Evolutionary conservation across 2,888 invertebrate species (phyloP).

Genomic region (Drosophila algonquin): DNA sequence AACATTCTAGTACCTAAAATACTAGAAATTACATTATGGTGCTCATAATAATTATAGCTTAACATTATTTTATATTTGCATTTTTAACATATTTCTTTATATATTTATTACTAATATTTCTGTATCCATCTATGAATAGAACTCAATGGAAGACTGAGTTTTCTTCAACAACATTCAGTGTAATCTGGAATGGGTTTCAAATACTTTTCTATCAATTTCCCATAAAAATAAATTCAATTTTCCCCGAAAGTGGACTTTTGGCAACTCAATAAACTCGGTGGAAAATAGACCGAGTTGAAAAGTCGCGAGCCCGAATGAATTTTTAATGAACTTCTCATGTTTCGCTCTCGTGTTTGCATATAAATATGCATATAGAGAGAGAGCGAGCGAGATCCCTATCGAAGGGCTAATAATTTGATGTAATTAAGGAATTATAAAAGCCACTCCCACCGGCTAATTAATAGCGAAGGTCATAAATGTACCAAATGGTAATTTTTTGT

Average conservation of each 20-base stretch:
- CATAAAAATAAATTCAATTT: slow-evolving; percentile 41
- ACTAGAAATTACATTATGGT: too few species aligned
- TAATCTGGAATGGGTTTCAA: background rate
- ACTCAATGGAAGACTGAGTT: too few species aligned
- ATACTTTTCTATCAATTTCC: slow-evolving; percentile 17
- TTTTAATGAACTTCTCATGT: slow-evolving; percentile 34
- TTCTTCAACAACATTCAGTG: background rate
- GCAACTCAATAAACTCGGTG: slow-evolving; percentile 17
- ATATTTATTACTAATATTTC: too few species aligned
- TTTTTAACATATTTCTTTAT: too few species aligned
- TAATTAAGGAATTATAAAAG: slow-evolving; percentile 28
- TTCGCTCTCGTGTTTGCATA: background rate
- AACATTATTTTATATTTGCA: too few species aligned
- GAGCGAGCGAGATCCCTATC: background rate
- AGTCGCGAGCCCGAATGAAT: slow-evolving; percentile 27
- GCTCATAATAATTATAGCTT: too few species aligned
- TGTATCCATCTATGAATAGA: too few species aligned
- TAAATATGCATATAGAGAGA: slow-evolving; percentile 18
- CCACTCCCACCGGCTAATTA: background rate
- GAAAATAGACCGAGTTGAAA: slow-evolving; percentile 30
- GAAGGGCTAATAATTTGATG: slow-evolving; percentile 34
- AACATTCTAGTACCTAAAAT: too few species aligned
- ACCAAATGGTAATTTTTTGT: slow-evolving; percentile 23
- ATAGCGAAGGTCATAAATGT: background rate
- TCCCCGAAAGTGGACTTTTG: slow-evolving; percentile 31